phyloP scores from a whole-genome alignment of 2,888 invertebrate genomes.

The Brenthis hecate region DNA sequence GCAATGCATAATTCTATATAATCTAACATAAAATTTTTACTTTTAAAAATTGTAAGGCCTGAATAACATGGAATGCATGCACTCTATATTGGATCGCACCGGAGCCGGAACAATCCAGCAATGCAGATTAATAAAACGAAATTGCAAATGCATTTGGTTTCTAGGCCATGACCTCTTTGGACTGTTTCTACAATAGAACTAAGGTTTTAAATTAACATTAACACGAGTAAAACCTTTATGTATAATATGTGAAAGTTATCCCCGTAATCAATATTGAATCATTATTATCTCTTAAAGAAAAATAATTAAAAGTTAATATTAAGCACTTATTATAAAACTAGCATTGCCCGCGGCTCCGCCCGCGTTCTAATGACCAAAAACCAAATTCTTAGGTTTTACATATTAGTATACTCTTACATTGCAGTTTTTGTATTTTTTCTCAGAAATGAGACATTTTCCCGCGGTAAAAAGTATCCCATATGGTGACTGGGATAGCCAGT shows the following conservation, averaged over 20 bases:
- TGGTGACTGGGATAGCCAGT: too few relatives aligned
- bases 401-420: too few relatives aligned
- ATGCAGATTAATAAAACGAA: conserved; percentile 25
- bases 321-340: too few relatives aligned
- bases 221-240: background rate
- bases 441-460: too few relatives aligned
- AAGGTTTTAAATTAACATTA: conserved; percentile 7
- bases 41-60: conserved; percentile 11
- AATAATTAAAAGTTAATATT: background rate
- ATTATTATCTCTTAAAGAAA: background rate
- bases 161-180: conserved; percentile 26
- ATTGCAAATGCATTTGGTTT: conserved; percentile 23
- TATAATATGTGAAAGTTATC: background rate
- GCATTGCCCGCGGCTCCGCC: too few relatives aligned
- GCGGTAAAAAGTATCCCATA: too few relatives aligned
- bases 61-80: background rate
- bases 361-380: too few relatives aligned
- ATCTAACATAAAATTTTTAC: background rate
- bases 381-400: too few relatives aligned
- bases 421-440: too few relatives aligned
- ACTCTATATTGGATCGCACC: conserved; percentile 15
- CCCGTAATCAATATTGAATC: background rate
- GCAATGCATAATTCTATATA: too few relatives aligned
- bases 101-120: conserved; percentile 13
- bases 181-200: conserved; percentile 13